Percentiles rank a stretch among this genome's conserved stretches.
These are phyloP conservation scores for Oreotrochilus melanogaster DNA, from an alignment of 2,113 vertebrate species.

Conservation along the genomic window DNA sequence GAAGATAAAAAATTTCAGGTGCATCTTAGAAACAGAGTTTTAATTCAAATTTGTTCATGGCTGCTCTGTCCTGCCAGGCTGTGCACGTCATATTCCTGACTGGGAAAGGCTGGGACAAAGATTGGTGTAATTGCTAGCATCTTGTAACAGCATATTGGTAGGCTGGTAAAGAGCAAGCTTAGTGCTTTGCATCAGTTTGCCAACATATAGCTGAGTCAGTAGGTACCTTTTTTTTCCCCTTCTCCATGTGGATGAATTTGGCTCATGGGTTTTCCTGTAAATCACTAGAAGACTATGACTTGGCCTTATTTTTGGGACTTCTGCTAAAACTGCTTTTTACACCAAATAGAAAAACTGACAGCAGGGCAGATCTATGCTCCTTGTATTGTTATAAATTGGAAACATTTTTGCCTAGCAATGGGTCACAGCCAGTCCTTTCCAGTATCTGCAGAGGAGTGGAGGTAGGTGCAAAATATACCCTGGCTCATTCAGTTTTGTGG, in stretches of 20 bases:
- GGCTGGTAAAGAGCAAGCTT: neutral
- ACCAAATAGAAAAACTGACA: conserved; percentile 28
- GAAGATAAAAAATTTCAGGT: neutral
- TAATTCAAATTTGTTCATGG: neutral
- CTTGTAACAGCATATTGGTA: neutral
- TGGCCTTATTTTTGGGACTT: conserved; percentile 17
- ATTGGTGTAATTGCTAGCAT: neutral
- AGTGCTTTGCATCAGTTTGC: neutral
- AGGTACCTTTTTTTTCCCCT: neutral
- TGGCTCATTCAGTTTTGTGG: neutral
- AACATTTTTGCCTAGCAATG: neutral
- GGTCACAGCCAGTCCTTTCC: neutral
- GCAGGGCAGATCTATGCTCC: neutral
- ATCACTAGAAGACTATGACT: conserved; percentile 39
- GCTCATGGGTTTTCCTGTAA: conserved; percentile 22
- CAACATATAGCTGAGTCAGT: neutral
- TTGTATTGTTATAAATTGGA: neutral
- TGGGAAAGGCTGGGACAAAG: neutral
- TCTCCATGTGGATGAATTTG: neutral
- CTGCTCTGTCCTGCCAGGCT: neutral
- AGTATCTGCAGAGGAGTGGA: neutral
- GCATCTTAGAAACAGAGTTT: neutral
- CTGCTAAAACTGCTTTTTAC: neutral
- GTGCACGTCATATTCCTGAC: neutral
- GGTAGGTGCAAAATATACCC: neutral